Conservation (phyloP, 2,888 invertebrate species). For the Mesochorus sp. region DNA sequence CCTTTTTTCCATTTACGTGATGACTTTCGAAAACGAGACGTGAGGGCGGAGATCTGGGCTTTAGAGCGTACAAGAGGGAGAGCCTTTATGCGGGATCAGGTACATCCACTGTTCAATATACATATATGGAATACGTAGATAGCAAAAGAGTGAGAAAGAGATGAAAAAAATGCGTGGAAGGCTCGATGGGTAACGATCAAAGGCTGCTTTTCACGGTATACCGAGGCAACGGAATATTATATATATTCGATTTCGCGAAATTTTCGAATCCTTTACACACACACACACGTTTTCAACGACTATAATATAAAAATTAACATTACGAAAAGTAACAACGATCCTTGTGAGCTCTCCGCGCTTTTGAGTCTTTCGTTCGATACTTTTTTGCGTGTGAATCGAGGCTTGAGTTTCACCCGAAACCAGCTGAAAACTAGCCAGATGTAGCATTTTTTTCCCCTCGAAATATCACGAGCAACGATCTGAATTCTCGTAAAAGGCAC, state of each 20-base stretch:
- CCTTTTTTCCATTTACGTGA: conserved; percentile 33
- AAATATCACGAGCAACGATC: conserved; percentile 4
- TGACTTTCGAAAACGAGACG: conserved; percentile 14
- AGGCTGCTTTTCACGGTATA: conserved; percentile 52
- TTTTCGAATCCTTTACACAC: conserved; percentile 32
- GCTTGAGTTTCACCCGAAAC: background rate
- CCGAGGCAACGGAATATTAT: conserved; percentile 46
- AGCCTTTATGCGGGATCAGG: conserved; percentile 2
- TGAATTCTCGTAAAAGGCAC: background rate
- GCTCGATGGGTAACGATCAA: conserved; percentile 51
- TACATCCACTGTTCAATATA: background rate
- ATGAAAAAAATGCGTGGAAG: conserved; percentile 24
- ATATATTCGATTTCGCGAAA: conserved; percentile 46
- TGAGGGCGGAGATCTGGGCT: background rate
- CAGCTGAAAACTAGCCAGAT: conserved; percentile 10
- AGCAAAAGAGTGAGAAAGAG: background rate
- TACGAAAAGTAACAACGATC: too few species aligned
- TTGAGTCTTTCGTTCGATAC: background rate
- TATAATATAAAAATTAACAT: too few species aligned
- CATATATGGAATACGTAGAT: conserved; percentile 1
- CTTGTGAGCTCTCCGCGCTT: too few species aligned
- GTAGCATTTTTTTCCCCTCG: background rate
- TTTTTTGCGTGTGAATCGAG: background rate
- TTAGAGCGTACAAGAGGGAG: conserved; percentile 28
- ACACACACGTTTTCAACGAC: too few species aligned